phyloP scores from a whole-genome alignment of 2,113 vertebrate species.

The Cavia porcellus region DNA sequence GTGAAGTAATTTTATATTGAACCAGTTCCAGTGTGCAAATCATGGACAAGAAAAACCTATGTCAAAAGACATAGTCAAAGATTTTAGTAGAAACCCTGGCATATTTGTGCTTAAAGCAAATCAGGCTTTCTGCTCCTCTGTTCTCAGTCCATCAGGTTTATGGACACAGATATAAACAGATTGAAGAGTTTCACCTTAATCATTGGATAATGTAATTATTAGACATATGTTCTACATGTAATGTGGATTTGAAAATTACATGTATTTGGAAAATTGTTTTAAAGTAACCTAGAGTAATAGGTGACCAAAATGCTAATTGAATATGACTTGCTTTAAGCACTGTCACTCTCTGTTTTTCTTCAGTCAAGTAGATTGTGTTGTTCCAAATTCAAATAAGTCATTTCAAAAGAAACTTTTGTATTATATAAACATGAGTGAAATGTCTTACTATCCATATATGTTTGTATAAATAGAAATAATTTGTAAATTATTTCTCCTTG shows the following conservation, averaged over 20 bases:
- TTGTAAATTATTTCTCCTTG: background rate
- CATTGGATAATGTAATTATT: background rate
- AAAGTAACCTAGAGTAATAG: background rate
- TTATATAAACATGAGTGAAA: background rate
- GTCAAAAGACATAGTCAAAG: background rate
- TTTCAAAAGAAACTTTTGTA: background rate
- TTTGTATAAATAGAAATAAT: background rate
- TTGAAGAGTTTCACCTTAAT: background rate
- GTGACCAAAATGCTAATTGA: background rate
- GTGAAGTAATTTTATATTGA: background rate
- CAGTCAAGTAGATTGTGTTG: background rate
- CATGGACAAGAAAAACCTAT: too few relatives aligned
- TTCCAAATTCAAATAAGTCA: background rate
- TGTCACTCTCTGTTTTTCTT: too few relatives aligned
- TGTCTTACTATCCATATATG: background rate
- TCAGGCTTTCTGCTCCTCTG: background rate
- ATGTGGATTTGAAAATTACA: background rate
- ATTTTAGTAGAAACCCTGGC: background rate
- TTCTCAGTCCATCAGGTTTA: background rate
- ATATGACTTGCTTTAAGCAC: background rate
- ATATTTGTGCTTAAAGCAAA: background rate
- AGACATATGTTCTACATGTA: background rate
- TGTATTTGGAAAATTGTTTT: background rate
- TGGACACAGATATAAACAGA: background rate
- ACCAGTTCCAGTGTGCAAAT: background rate